These are phyloP conservation scores for Kuschelorhynchus macadamiae DNA, from an alignment of 2,888 invertebrate species.

Conservation along the genomic window DNA sequence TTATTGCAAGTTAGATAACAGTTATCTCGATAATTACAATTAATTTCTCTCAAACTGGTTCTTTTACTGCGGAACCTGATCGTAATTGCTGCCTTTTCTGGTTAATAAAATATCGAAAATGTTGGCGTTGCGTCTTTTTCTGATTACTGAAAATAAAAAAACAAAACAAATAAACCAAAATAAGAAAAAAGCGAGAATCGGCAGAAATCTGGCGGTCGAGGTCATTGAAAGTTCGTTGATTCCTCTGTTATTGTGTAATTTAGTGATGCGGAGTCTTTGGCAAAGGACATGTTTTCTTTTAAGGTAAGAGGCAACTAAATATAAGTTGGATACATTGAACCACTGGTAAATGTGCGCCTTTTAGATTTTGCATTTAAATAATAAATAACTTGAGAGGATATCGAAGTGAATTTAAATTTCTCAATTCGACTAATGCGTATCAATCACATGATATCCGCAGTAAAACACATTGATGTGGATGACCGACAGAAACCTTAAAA, in stretches of 20 bases:
- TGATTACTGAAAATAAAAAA: slow-evolving; percentile 19
- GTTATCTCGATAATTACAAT: slow-evolving; percentile 25
- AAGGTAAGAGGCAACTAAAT: no score
- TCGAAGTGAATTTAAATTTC: no score
- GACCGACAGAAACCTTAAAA: no score
- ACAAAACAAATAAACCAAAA: not conserved
- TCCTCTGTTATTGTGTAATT: slow-evolving; percentile 2
- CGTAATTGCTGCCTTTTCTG: slow-evolving; percentile 23
- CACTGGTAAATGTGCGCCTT: no score
- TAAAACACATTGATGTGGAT: no score
- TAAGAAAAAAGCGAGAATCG: no score
- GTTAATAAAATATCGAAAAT: slow-evolving; percentile 30
- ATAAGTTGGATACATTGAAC: no score
- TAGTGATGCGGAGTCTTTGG: not conserved
- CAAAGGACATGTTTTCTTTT: slow-evolving; percentile 1
- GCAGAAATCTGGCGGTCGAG: slow-evolving; percentile 8
- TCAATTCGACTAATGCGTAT: no score
- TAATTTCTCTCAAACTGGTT: slow-evolving; percentile 21
- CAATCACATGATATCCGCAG: no score
- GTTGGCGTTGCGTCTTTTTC: slow-evolving; percentile 11
- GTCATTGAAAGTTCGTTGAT: slow-evolving; percentile 16
- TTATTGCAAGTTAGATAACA: slow-evolving; percentile 34
- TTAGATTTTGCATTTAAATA: no score
- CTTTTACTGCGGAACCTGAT: slow-evolving; percentile 14
- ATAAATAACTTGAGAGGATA: no score